Conservation (phyloP, 2,113 vertebrate species). For the Pholis gunnellus region DNA sequence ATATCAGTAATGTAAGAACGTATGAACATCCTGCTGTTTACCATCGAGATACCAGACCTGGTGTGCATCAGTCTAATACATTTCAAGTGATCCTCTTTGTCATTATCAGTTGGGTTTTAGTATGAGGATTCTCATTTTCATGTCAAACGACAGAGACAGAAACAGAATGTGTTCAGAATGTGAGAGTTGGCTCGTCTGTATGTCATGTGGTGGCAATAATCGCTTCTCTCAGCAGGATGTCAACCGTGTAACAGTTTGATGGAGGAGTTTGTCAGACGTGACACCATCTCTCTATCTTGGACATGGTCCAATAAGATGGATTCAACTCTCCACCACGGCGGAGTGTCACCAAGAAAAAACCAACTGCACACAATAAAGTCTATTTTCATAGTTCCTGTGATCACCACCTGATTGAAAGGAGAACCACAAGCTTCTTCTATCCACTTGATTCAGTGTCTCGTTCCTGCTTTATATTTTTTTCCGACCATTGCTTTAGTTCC, state of each 20-base stretch:
- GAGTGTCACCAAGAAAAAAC: constrained; percentile 14
- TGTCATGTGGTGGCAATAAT: constrained; percentile 19
- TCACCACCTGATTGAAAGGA: neutral
- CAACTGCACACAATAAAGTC: neutral
- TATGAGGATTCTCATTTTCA: constrained; percentile 5
- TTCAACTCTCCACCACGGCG: constrained; percentile 19
- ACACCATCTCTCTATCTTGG: constrained; percentile 45
- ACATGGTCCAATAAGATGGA: constrained; percentile 21
- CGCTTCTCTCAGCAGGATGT: constrained; percentile 29
- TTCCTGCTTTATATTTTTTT: neutral
- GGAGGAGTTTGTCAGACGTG: constrained; percentile 45
- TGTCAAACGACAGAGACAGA: neutral
- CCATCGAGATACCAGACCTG: neutral
- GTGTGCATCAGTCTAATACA: neutral
- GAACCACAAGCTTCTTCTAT: neutral
- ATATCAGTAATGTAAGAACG: neutral
- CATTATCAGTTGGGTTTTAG: neutral
- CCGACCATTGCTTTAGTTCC: neutral
- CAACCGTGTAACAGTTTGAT: constrained; percentile 38
- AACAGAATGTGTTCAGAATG: neutral
- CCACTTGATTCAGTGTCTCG: constrained; percentile 4
- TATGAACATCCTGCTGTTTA: neutral
- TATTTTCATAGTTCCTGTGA: constrained; percentile 17
- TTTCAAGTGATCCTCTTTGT: neutral
- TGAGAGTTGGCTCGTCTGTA: neutral